Evolutionary conservation across 1,140 invertebrate genomes (phyloP), one percentile per base, ranked within the genome.

Genomic region (Nasonia vitripennis): DNA sequence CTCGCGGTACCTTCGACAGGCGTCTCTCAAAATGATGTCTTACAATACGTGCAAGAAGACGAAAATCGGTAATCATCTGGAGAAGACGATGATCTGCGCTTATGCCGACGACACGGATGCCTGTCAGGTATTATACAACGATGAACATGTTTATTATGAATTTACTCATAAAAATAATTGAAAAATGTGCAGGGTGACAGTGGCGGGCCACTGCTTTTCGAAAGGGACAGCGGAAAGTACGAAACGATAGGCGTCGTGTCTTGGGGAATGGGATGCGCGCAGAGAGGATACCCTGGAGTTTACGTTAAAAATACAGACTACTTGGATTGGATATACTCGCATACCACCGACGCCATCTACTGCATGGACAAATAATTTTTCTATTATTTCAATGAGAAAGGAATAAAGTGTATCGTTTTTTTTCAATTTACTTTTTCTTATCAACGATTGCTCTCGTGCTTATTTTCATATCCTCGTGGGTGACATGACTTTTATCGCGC

Each of bases 241-340:
- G 92, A 94, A 78, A 90, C 91, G 89, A 89, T 92, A 85, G 90
- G 90, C 41, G 75, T 90, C 12, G 88, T 95, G 0, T 95, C 94
- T 5, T 95, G 95, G 95, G 95, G 95, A 34, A 93, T 95, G 55
- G 94, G 94, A 27, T 95, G 95, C 89, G 95, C 94, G 9, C 91
- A 93, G 86, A 90, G 89, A 9, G 93, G 91, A 51, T 93, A 93
- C 83, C 95, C 95, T 75, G 95, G 95, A 45, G 93, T 95, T 1
- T 95, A 95, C 87, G 95, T 94, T 0, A 94, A 95, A 88, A 93
- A 94, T 20, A 93, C 92, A 45, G 90, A 94, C 86, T 95, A 94
- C 88, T 89, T 95, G n/a, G 91, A 93, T 67, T 95, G 95, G 95
- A 94, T 95, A 55, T 87, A 88, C 20, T 78, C 89, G 20, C 88